Evolutionary conservation across 2,888 invertebrate species (phyloP).

Genomic region (Nomada fabriciana): DNA sequence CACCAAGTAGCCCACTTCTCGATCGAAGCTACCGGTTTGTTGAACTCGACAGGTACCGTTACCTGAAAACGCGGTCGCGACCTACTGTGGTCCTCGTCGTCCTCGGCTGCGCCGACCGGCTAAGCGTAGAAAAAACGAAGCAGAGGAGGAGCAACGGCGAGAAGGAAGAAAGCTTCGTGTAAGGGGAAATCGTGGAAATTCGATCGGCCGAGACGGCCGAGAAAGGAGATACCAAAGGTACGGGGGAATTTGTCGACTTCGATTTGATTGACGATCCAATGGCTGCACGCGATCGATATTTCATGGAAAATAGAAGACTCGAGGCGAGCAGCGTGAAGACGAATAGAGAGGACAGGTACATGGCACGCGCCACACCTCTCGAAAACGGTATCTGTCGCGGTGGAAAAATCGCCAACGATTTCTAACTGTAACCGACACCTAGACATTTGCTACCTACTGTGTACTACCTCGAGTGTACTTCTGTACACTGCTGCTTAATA

Average conservation of each 20-base stretch:
- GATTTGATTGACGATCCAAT: background rate
- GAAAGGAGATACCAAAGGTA: background rate
- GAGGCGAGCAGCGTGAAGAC: background rate
- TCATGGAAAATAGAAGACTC: background rate
- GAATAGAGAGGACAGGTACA: background rate
- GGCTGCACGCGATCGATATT: background rate
- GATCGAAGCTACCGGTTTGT: slow-evolving; percentile 76
- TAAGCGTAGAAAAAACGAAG: background rate
- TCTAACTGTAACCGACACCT: slow-evolving; percentile 75
- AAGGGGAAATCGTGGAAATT: background rate
- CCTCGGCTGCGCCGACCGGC: slow-evolving; percentile 4
- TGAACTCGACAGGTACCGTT: slow-evolving; percentile 82
- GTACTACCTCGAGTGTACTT: no score
- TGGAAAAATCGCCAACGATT: slow-evolving; percentile 69
- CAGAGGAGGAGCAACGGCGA: background rate
- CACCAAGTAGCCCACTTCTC: slow-evolving; percentile 83
- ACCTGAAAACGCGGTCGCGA: slow-evolving; percentile 82
- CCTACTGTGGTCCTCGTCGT: slow-evolving; percentile 77
- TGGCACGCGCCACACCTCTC: slow-evolving; percentile 53
- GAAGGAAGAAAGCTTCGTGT: background rate
- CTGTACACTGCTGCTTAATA: background rate
- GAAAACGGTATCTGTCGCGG: slow-evolving; percentile 73
- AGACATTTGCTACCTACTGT: slow-evolving; percentile 57
- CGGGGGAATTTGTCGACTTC: background rate
- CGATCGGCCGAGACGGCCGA: no score